Conservation (phyloP, 1,140 invertebrate genomes). For the Eciton burchellii region DNA sequence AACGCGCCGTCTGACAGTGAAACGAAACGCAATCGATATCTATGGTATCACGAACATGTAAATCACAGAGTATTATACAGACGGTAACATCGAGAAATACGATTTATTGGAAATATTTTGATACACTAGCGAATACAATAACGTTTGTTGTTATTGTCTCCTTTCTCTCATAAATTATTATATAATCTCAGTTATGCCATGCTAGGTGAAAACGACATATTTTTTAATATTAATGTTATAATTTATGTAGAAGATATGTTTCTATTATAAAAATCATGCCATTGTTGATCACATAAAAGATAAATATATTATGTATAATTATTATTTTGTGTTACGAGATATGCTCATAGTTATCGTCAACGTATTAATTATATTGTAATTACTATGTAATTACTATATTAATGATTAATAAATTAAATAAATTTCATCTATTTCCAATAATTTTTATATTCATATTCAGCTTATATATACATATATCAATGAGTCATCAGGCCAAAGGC, state of each 20-base stretch:
- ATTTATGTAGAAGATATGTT: not conserved
- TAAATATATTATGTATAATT: not conserved
- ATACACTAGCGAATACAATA: not conserved
- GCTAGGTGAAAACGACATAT: not conserved
- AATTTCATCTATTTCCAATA: too few species aligned
- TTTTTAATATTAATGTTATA: not conserved
- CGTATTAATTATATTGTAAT: too few species aligned
- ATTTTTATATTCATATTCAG: too few species aligned
- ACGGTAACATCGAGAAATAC: not conserved
- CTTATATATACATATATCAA: too few species aligned
- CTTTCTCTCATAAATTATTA: not conserved
- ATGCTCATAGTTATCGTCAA: too few species aligned
- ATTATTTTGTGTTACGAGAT: too few species aligned
- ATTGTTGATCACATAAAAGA: conserved; percentile 19
- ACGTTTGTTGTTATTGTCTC: not conserved
- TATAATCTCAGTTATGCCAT: not conserved
- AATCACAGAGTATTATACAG: conserved; percentile 5
- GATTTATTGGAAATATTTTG: not conserved
- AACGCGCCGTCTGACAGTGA: not conserved
- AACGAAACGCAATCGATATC: conserved; percentile 29
- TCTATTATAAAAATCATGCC: not conserved
- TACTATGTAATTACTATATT: too few species aligned
- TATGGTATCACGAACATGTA: conserved; percentile 6
- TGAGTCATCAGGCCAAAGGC: too few species aligned
- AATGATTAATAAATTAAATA: too few species aligned